Evolutionary conservation across 2,113 vertebrate species (phyloP), one percentile per base, ranked within the genome.

Genomic region (Triplophysa siluroides): DNA sequence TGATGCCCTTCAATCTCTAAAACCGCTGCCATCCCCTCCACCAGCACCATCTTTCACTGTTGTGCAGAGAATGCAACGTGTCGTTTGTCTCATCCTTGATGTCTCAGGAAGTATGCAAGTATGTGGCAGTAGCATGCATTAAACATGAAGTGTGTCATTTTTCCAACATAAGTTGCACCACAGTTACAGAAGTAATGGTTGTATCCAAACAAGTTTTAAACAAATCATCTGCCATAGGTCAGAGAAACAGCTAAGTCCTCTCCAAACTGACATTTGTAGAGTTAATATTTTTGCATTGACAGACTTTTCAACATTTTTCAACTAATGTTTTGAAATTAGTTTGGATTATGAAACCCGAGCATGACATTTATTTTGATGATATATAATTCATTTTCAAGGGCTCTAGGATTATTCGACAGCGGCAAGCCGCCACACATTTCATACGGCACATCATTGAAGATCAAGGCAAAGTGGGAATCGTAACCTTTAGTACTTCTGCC

Each of bases 41-140:
- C 71, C 82, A 72, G 84, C 88, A 3, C 73, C 78, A 62, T 68
- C 2, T 0, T 89, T 93, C 67, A 88, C 83, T 29, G 9, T 93
- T 2, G 2, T 91, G 1, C 90, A 92, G 29, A 63, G 83, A 24
- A 75, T 69, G 0, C 10, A 72, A 54, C 90, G 84, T 72, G 85
- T 89, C 21, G 70, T 93, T 63, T 92, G 92, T 60, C 85, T 94
- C 43, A 85, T 92, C 43, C 80, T 94, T n/a, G 91, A 93, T 80
- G 83, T 91, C 38, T 93, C 92, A 43, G 85, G 77, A 19, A 92
- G 86, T 69, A 92, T 93, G 86, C 8, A 50, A 29, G 75, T 85
- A 78, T 43, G 72, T 8, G 33, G 33, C 5, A 38, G 33, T 38
- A 38, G 8, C 33, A 47, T n/a, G 47, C 2, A 47, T 13, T 67